phyloP scores from a whole-genome alignment of 30 jellyfish, hydroid and myxozoan genomes.

The Pseudorhiza aurosa region DNA sequence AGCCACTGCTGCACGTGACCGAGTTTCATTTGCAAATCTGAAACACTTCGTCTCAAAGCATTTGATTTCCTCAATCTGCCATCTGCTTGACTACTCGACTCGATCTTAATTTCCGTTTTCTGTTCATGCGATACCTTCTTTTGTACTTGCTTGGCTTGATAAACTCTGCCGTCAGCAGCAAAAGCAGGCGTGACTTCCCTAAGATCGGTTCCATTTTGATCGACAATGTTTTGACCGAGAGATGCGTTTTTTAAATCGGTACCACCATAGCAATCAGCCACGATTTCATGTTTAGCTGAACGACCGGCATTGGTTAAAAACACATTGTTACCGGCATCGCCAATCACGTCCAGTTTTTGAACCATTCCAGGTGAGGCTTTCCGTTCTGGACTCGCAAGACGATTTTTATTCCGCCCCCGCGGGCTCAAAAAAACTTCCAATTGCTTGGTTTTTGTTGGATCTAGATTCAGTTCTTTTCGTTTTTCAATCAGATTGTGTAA shows the following conservation, averaged over 20 bases:
- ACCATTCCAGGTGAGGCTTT: slow-evolving; percentile 1
- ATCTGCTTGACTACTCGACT: background rate
- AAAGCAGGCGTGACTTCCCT: too few relatives aligned
- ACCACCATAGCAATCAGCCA: background rate
- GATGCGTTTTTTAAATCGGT: background rate
- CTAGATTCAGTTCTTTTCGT: slow-evolving; percentile 61
- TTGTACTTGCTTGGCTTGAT: too few relatives aligned
- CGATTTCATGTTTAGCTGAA: background rate
- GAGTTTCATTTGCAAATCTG: slow-evolving; percentile 20
- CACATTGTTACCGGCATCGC: background rate
- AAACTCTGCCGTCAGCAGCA: too few relatives aligned
- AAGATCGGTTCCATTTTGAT: background rate
- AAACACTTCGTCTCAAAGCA: slow-evolving; percentile 9
- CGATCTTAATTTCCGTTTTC: background rate
- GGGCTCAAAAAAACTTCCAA: slow-evolving; percentile 53
- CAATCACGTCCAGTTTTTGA: background rate
- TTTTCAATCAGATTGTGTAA: slow-evolving; percentile 30
- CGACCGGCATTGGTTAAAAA: background rate
- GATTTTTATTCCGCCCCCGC: slow-evolving; percentile 4
- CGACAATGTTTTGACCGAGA: background rate
- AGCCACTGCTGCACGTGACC: slow-evolving; percentile 49
- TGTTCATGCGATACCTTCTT: background rate
- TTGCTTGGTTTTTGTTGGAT: slow-evolving; percentile 45
- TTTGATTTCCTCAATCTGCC: background rate
- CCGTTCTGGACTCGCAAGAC: background rate